Evolutionary conservation across 2,113 vertebrate species (phyloP), one percentile per base, ranked within the genome.

Genomic region (Drymodes brunneopygia): DNA sequence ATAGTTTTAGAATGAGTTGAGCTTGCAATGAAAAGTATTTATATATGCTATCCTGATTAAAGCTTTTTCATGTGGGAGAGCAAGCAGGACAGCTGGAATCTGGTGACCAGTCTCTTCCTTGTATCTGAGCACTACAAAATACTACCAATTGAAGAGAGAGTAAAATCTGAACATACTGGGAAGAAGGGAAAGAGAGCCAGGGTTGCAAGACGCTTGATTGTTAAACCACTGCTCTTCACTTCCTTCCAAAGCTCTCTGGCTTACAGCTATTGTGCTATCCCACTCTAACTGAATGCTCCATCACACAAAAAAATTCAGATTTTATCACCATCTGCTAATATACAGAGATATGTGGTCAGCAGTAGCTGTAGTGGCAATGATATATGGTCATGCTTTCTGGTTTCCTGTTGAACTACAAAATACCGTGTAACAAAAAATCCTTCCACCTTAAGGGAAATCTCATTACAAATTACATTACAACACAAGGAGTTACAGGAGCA

Each of bases 11-110:
- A 94, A 81, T 75, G 14, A 95, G 33, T 65, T 74, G 65, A 56
- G 48, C 25, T 91, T 90, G 70, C 61, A 77, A 23, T 38, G 29
- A 33, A 72, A 93, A 90, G 57, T 72, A 69, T 79, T 94, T 94
- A 42, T 84, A 81, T 47, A 62, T 10, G 3, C 24, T 77, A 57
- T 28, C 33, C 73, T 31, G 70, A 87, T 75, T 89, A 95, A 95
- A 82, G 65, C 25, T 28, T 81, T 89, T 90, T 79, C 50, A 88
- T 90, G 81, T 87, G 54, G 48, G 78, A 87, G 23, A 75, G 45
- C 51, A 92, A 95, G 81, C 36, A 61, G 47, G 57, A 91, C 91
- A 95, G 83, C 57, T 91, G 70, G 81, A 82, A 91, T 87, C 25
- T 72, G 78, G 62, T 90, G 66, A 80, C 58, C 62, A 71, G 73